Base-by-base conservation (phyloP, 2,888 invertebrate species). In the Horisme vitalbata region DNA sequence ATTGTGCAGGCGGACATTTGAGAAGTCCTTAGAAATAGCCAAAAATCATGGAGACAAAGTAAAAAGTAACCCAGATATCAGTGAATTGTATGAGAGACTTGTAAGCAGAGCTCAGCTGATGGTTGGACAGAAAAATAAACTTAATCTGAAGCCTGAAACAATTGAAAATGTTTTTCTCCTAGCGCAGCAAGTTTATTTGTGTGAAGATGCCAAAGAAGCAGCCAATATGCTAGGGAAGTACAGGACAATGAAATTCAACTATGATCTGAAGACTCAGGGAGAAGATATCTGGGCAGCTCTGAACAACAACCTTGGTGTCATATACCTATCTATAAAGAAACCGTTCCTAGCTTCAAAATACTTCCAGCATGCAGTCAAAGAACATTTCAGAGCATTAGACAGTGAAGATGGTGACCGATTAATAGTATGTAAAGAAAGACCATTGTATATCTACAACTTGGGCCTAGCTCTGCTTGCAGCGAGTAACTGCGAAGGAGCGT, bases 401-500 rank as follows among this genome's bases (percentile, higher is more conserved):
- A 79, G 71, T 74, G 79, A 83, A 13, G 85, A 86, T 15, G 82
- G 83, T 64, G 80, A 83, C 34, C 74, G 76, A 41, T 61, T 89
- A 21, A 84, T 84, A 51, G 74, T 78, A 4, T 84, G 88, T 55
- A 79, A 78, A 57, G 90, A 90, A 35, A 70, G 90, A 59, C 93
- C 94, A 0, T 74, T 95, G 13, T 93, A 93, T 70, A 92, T 96
- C 72, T 96, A 95, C 75, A 97, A 97, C 83, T 87, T 96, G 58
- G 97, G 97, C 0, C 91, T 98, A 41, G 93, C 96, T 10, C 88
- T 97, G 63, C 90, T 99, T 27, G 94, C 96, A 69, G 93, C 96
- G 20, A 94, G 94, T 41, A 93, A 95, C 62, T 93, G 96, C 0
- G 91, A 92, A 50, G 94, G 95, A 65, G 98, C 99, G 0, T 98